phyloP scores from a whole-genome alignment of 2,888 invertebrate species.

The Halictus ligatus region DNA sequence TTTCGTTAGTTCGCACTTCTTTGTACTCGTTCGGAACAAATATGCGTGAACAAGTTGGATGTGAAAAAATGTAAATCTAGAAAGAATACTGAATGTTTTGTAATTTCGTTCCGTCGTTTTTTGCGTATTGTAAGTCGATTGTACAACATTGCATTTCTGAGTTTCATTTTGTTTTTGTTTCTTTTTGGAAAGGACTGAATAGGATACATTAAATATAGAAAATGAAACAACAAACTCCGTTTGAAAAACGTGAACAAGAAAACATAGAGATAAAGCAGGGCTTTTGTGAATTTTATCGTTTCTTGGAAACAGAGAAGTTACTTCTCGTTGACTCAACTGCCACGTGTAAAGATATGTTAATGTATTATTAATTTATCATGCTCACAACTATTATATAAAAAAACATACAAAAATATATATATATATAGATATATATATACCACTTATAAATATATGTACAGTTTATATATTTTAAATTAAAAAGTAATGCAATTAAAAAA shows the following conservation, averaged over 20 bases:
- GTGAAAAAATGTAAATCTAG: not conserved
- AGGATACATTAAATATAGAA: conserved; percentile 74
- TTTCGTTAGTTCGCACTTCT: not conserved
- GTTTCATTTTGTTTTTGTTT: not conserved
- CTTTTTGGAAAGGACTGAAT: conserved; percentile 78
- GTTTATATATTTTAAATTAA: conserved; percentile 85
- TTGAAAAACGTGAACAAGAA: conserved; percentile 52
- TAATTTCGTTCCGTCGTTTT: not conserved
- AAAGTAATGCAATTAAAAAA: conserved; percentile 80
- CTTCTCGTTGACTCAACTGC: conserved; percentile 77
- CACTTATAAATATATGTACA: conserved; percentile 83
- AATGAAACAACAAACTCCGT: conserved; percentile 61
- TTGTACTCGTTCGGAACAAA: not conserved
- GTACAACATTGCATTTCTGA: conserved; percentile 69
- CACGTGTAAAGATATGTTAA: conserved; percentile 76
- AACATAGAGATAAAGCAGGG: conserved; percentile 21
- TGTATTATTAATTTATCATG: conserved; percentile 81
- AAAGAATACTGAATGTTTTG: not conserved
- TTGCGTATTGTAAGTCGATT: conserved; percentile 29
- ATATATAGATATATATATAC: conserved; percentile 78
- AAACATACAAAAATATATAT: conserved; percentile 78
- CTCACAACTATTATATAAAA: conserved; percentile 80
- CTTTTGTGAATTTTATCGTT: conserved; percentile 35
- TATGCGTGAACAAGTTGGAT: not conserved
- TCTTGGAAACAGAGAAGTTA: conserved; percentile 65